Conservation (phyloP, 2,113 vertebrate genomes). For the Cyprinodon tularosa region DNA sequence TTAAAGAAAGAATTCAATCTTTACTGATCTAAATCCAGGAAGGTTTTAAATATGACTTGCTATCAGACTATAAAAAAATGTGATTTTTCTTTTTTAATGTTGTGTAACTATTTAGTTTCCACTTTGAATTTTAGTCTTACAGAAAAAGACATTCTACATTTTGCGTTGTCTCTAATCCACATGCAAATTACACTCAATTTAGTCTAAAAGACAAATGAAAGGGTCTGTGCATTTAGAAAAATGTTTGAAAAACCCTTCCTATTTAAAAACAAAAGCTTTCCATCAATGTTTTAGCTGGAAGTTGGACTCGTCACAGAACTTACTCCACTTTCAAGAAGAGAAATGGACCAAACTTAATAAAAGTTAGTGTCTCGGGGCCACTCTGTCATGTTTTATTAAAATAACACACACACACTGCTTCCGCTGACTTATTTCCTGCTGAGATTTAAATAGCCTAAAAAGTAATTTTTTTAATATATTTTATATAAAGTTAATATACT, state of each 20-base stretch:
- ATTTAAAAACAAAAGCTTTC: not conserved
- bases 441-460: constrained; percentile 34
- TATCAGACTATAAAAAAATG: too few species aligned
- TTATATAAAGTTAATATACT: not conserved
- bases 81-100: too few species aligned
- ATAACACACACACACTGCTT: constrained; percentile 20
- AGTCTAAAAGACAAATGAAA: not conserved
- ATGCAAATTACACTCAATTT: not conserved
- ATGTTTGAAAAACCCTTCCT: not conserved
- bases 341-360: constrained; percentile 32
- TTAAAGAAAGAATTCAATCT: too few species aligned
- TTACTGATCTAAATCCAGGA: too few species aligned
- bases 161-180: not conserved
- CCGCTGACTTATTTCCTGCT: constrained; percentile 36
- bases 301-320: constrained; percentile 3
- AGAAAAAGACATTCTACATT: not conserved
- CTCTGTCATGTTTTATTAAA: constrained; percentile 45
- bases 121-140: too few species aligned
- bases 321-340: constrained; percentile 19
- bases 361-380: constrained; percentile 25
- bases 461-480: constrained; percentile 18
- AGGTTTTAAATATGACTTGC: too few species aligned
- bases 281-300: not conserved
- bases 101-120: too few species aligned
- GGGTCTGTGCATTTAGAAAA: not conserved